Conservation (phyloP, 2,888 invertebrate species). For the Rhopalosiphum nymphaeae region DNA sequence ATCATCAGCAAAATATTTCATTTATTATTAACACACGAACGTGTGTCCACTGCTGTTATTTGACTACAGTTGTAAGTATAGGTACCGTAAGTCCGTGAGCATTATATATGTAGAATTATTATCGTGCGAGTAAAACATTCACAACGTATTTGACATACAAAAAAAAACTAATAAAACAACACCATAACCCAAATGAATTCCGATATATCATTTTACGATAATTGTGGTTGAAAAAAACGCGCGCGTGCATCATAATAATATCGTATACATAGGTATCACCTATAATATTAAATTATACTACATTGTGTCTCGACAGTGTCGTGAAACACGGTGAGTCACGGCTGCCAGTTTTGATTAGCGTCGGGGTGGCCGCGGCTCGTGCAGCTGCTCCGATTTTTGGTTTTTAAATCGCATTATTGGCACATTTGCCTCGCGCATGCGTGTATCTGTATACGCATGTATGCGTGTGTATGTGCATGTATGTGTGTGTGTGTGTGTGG, state of each 20-base stretch:
- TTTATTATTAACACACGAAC: not conserved
- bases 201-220: not conserved
- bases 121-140: not conserved
- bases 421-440: not conserved
- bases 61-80: not conserved
- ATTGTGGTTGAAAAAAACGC: not conserved
- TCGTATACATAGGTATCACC: not conserved
- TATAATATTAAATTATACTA: not conserved
- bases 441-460: not conserved
- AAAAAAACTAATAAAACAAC: not conserved
- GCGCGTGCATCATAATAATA: not conserved
- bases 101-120: not conserved
- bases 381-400: slow-evolving; percentile 63
- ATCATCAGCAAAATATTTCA: not conserved
- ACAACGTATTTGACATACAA: not conserved
- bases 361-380: slow-evolving; percentile 52
- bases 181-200: not conserved
- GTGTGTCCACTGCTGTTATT: not conserved
- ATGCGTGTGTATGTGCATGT: not conserved
- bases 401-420: slow-evolving; percentile 64
- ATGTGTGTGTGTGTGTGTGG: not conserved
- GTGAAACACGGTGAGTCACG: slow-evolving; percentile 59
- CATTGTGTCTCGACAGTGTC: not conserved
- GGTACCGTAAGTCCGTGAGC: not conserved
- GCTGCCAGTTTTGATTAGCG: slow-evolving; percentile 49